Base-by-base conservation (phyloP, 2,888 invertebrate genomes). In the Eilema caniola region DNA sequence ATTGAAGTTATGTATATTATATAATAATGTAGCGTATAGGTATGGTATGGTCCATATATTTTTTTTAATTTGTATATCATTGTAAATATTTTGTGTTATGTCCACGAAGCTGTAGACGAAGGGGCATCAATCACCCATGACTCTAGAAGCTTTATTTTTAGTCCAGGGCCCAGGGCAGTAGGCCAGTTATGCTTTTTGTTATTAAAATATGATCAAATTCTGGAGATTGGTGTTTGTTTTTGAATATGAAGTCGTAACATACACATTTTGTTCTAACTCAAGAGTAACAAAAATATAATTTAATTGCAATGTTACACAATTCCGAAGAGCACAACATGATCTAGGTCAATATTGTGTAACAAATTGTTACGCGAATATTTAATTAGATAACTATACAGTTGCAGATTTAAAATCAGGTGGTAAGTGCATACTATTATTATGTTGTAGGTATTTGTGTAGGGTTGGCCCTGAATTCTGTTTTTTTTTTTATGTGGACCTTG, bases 301-400 rank as follows among this genome's bases (percentile, higher is more conserved):
- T 10, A n/a, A n/a, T 53, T 10, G 8, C 8, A 16, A 37, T 16
- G 14, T 62, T 41, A 20, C 62, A 20, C 41, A 62, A 41, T 5
- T 23, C 3, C 16, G 24, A n/a, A 53, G 20, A 53, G 24, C 10
- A 41, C 4, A 11, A 24, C 23, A 23, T 0, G 23, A 62, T 20
- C 41, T 41, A 25, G 41, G 62, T 41, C 41, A 62, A 62, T 47
- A 47, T 53, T n/a, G 41, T 41, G 41, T 62, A 23, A 11, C 41
- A 24, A 62, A 62, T 16, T 62, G 41, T 62, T 62, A 20, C 25
- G 24, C 11, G 25, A 62, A 16, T 41, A 24, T 41, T 62, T 11
- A 41, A 62, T 62, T 25, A 41, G 62, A 25, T 25, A 62, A 41
- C 5, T 11, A 62, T 25, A 59, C 23, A 20, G 4, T 62, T 10